Conservation (phyloP, 2,113 vertebrate species). For the Thalassoma bifasciatum region DNA sequence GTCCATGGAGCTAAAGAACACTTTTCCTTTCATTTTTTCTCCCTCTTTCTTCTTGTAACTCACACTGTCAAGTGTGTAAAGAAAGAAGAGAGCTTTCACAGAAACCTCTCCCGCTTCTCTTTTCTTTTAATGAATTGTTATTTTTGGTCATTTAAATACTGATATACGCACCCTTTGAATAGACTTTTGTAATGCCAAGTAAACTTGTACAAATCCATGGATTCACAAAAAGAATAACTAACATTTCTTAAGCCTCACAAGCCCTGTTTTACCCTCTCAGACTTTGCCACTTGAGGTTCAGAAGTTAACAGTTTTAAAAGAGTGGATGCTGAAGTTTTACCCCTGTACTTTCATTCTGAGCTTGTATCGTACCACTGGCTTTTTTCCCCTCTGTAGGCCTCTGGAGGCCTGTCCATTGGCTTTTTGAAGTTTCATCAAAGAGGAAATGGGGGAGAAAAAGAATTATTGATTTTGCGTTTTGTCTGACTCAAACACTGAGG, state of each 20-base stretch:
- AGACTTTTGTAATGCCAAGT: background rate
- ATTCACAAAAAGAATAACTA: conserved; percentile 14
- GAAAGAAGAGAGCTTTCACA: conserved; percentile 43
- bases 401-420: conserved; percentile 82
- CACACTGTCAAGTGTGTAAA: conserved; percentile 45
- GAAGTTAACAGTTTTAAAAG: conserved; percentile 71
- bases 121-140: background rate
- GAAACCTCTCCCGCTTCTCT: conserved; percentile 8
- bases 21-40: conserved; percentile 46
- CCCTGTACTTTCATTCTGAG: conserved; percentile 69
- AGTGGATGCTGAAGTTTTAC: conserved; percentile 64
- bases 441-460: conserved; percentile 83
- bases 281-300: conserved; percentile 54
- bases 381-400: conserved; percentile 70
- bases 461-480: conserved; percentile 89
- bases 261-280: conserved; percentile 29
- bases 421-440: conserved; percentile 88
- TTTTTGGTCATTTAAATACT: conserved; percentile 18
- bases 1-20: conserved; percentile 64
- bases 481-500: conserved; percentile 84
- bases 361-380: conserved; percentile 67
- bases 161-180: background rate
- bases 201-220: background rate
- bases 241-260: background rate
- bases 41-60: conserved; percentile 36